Evolutionary conservation across 2,113 vertebrate genomes (phyloP).

Genomic region (Apistogramma diplotaenia): DNA sequence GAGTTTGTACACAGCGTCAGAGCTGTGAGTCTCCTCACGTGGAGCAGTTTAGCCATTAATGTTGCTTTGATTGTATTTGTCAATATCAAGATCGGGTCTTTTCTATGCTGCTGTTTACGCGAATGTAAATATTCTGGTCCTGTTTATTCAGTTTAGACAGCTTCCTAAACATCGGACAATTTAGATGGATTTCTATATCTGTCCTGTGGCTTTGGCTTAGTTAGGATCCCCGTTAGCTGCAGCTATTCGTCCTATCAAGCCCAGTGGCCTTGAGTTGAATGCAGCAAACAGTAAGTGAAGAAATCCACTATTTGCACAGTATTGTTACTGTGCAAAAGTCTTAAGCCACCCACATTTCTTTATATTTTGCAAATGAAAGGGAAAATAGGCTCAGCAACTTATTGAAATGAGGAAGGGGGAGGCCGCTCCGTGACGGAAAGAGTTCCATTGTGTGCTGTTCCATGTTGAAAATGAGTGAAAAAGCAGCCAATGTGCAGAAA

Average conservation of each 20-base stretch:
- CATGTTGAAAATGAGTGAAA: neutral
- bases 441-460: neutral
- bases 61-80: conserved; percentile 37
- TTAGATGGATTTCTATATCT: neutral
- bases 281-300: neutral
- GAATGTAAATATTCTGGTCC: neutral
- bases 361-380: neutral
- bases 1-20: neutral
- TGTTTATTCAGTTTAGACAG: neutral
- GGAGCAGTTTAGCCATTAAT: neutral
- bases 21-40: neutral
- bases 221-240: neutral
- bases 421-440: neutral
- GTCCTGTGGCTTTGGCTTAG: neutral
- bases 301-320: neutral
- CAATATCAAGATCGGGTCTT: neutral
- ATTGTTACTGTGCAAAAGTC: no score
- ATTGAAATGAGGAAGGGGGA: neutral
- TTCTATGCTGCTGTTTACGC: neutral
- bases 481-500: neutral
- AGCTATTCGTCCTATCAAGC: neutral
- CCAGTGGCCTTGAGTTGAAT: neutral
- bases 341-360: neutral
- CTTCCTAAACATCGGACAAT: neutral
- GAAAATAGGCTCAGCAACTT: neutral